phyloP scores from a whole-genome alignment of 2,113 vertebrate species.

The Neolamprologus modestus region DNA sequence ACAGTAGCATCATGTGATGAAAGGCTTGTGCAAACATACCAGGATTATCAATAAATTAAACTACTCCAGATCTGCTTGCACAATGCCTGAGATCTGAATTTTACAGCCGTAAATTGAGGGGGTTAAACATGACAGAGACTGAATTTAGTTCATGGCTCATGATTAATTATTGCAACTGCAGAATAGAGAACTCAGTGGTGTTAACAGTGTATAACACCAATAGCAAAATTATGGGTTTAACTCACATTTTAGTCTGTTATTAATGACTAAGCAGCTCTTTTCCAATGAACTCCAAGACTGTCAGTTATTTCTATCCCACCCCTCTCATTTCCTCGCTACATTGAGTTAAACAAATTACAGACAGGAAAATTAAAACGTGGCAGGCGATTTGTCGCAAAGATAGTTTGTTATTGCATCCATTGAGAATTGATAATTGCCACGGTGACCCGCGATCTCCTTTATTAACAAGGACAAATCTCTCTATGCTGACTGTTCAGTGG shows the following conservation, averaged over 20 bases:
- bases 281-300: conserved; percentile 25
- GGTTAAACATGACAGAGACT: conserved; percentile 21
- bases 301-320: not conserved
- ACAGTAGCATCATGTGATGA: conserved; percentile 8
- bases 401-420: conserved; percentile 61
- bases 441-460: conserved; percentile 60
- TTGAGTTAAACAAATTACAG: conserved; percentile 46
- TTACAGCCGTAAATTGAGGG: not conserved
- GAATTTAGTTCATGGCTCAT: not conserved
- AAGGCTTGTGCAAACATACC: conserved; percentile 3
- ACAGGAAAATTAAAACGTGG: conserved; percentile 40
- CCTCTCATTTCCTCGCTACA: conserved; percentile 12
- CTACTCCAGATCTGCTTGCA: not conserved
- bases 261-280: conserved; percentile 47
- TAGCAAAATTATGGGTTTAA: conserved; percentile 25
- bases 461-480: conserved; percentile 45
- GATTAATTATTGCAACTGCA: conserved; percentile 19
- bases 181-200: conserved; percentile 10
- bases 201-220: not conserved
- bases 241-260: conserved; percentile 34
- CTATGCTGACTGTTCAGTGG: not conserved
- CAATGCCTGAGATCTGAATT: not conserved
- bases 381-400: conserved; percentile 56
- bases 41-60: conserved; percentile 27
- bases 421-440: conserved; percentile 57